phyloP scores from a whole-genome alignment of 2,113 vertebrate species.

The Campylorhamphus procurvoides region DNA sequence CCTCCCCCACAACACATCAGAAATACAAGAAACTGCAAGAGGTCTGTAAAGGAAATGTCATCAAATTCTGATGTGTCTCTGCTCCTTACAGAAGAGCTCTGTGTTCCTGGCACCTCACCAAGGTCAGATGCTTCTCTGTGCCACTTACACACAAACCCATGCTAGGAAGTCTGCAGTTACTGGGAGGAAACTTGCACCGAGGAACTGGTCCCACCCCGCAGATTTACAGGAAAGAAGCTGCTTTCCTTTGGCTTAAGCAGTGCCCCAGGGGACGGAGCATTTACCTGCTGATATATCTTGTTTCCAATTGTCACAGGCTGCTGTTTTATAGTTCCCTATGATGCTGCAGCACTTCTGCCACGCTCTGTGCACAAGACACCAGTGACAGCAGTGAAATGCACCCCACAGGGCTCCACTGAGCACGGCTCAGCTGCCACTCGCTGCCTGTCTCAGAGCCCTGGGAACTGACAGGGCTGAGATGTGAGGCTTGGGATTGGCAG shows the following conservation, averaged over 20 bases:
- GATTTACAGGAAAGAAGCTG: background rate
- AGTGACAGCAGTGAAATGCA: background rate
- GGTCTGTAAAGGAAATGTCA: background rate
- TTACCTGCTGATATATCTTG: constrained; percentile 9
- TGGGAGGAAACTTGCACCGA: background rate
- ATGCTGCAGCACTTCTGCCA: background rate
- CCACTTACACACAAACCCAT: background rate
- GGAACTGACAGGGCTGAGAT: background rate
- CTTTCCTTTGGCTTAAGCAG: background rate
- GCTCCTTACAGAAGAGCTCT: background rate
- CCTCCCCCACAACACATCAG: background rate
- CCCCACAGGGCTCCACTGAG: background rate
- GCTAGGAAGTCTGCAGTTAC: background rate
- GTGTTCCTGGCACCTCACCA: background rate
- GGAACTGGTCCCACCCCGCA: background rate
- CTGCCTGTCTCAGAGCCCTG: background rate
- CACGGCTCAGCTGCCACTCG: background rate
- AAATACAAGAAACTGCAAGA: background rate
- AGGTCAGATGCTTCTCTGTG: background rate
- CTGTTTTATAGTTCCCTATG: background rate
- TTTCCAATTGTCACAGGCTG: background rate
- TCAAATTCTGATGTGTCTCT: background rate
- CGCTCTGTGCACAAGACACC: background rate
- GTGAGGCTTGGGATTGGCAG: background rate
- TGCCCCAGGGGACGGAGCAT: constrained; percentile 16